Evolutionary conservation across 2,797 vertebrate species (phyloP), one percentile per base, ranked within the genome.

Genomic region (Sciaenops ocellatus): DNA sequence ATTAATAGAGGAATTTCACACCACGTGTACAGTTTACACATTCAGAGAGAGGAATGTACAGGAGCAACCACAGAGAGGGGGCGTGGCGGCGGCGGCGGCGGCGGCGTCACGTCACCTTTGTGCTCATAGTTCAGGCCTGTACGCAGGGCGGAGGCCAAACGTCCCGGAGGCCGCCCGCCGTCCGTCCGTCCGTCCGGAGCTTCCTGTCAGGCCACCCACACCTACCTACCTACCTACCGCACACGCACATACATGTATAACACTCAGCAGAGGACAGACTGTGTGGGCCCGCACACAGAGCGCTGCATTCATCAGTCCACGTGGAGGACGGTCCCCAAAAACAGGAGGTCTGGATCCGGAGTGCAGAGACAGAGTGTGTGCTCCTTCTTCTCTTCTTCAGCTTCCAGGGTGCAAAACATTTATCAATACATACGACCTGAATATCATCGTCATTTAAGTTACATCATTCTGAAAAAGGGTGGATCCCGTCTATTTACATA

Each of bases 1-100:
- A 97, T 96, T 97, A 96, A 97, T 96, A 97, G 96, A 97, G 96
- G 95, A 95, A 94, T 96, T 94, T 96, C 95, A 98, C 97, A 96
- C 97, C 96, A 98, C 96, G 90, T 95, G 94, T 93, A 98, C 96
- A 97, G 96, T 96, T 93, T 94, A 97, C 96, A 98, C 95, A 88
- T 96, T 96, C 95, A 96, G 89, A 96, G 96, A 96, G 94, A 96
- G 95, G 92, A 96, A 96, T 96, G 95, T 96, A 97, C 96, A 96
- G 94, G 95, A 94, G 96, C 94, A 93, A 93, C 85, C 93, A 94
- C 95, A 93, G 93, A 86, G 84, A 83, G 79, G 86, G 89, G 91
- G 87, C 86, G 81, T 74, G 59, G 87, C 86, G 50, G 77, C 76
- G 41, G 80, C 11, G 80, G 88, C 84, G 28, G 30, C 30, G 30